Percentiles rank a stretch among this genome's conserved stretches.
Evolutionary conservation across 2,797 vertebrate species (phyloP).

Genomic region (Glossophaga mutica): DNA sequence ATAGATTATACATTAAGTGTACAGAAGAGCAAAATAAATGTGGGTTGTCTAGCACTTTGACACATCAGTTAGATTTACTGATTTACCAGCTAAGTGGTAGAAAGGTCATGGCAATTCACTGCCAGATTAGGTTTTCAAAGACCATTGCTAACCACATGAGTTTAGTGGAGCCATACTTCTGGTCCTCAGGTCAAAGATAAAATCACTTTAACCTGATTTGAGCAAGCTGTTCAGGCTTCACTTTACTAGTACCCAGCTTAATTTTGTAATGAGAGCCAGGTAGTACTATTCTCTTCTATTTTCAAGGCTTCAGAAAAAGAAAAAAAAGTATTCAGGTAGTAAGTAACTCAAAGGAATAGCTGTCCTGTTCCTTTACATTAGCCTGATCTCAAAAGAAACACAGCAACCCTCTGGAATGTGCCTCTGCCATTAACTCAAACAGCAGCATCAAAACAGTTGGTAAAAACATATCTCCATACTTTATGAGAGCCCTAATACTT

Average conservation of each 20-base stretch:
- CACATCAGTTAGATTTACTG: neutral
- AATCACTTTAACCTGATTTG: constrained; percentile 34
- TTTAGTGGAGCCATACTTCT: neutral
- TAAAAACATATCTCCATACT: neutral
- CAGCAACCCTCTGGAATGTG: neutral
- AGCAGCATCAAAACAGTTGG: neutral
- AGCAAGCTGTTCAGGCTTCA: neutral
- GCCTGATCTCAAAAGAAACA: constrained; percentile 15
- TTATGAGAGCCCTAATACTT: neutral
- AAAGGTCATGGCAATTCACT: constrained; percentile 20
- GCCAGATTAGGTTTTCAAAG: constrained; percentile 36
- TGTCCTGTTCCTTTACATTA: neutral
- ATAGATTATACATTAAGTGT: neutral
- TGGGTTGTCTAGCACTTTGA: neutral
- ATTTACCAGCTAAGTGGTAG: neutral
- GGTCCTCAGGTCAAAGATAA: constrained; percentile 26
- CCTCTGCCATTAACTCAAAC: constrained; percentile 25
- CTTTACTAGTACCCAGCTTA: neutral
- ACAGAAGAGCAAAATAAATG: constrained; percentile 16
- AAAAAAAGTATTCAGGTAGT: neutral
- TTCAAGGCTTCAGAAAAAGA: constrained; percentile 15
- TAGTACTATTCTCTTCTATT: constrained; percentile 21
- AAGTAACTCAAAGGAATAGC: neutral
- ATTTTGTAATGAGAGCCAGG: neutral
- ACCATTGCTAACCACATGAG: neutral